Base-by-base conservation (phyloP, 2,797 vertebrate species). In the Xenopus petersii region DNA sequence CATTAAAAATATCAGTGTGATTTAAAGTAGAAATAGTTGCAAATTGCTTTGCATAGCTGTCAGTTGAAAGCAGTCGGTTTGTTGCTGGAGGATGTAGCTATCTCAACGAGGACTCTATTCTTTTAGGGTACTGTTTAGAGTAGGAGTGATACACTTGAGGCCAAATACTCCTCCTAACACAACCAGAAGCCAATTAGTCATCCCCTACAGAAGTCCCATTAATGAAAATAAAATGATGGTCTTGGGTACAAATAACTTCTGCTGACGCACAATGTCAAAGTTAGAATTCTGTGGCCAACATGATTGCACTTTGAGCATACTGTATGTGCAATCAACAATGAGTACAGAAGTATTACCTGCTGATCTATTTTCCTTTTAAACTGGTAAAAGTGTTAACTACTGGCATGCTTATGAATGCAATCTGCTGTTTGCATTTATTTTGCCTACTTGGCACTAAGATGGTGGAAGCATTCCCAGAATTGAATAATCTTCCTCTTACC, bases 371-470 rank as follows among this genome's bases (percentile, higher is more conserved):
- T 36, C 33, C 3, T 36, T 36, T 36, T 36, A 51, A 51, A 2
- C 6, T 9, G 10, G 4, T 12, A 15, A 51, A 51, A 51, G 15
- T 3, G 13, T 56, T 30, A 30, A 30, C 26, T 30, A 30, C 26
- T 30, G 26, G 26, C 26, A 17, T 16, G 54, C n/a, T 56, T 56
- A 0, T 56, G 13, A 12, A 51, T 51, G 49, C 5, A 56, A 56
- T 56, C 54, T 15, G 54, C 54, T 55, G 49, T 67, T 30, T 67
- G 47, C 21, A 67, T 24, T 67, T 49, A 26, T 10, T 51, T 11
- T 67, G 46, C 21, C 64, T 51, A 42, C 17, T 67, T 67, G 64
- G 64, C 54, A 67, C 47, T n/a, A 7, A 17, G 49, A 24, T 13
- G 2, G 64, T 1, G 5, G 11, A 51, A 51, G n/a, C 21, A 26